Conservation (phyloP, 2,797 vertebrate genomes). For the Tolypeutes matacus region DNA sequence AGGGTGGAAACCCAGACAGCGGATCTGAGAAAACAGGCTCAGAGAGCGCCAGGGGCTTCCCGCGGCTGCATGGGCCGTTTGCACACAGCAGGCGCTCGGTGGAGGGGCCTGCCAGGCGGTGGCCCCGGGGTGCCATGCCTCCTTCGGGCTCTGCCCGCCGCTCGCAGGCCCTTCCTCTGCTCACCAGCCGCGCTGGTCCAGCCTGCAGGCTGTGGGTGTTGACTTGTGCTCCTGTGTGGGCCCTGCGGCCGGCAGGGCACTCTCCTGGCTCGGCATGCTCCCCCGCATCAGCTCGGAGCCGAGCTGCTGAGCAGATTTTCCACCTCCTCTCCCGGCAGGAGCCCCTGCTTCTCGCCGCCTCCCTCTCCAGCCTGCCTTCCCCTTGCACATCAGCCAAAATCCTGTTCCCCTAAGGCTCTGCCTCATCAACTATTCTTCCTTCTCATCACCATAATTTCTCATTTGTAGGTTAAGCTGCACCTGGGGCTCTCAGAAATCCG, state of each 20-base stretch:
- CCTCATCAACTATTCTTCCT: constrained; percentile 82
- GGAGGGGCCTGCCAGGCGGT: no score
- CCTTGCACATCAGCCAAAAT: constrained; percentile 71
- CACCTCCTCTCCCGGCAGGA: not conserved
- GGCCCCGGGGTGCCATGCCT: no score
- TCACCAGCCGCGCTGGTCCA: not conserved
- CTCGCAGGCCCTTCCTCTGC: not conserved
- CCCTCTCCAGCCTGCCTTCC: constrained; percentile 61
- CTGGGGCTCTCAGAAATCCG: constrained; percentile 72
- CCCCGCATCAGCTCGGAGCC: not conserved
- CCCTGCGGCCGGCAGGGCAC: not conserved
- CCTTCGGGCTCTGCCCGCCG: no score
- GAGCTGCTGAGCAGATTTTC: not conserved
- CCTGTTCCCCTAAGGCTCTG: constrained; percentile 74
- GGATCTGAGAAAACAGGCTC: not conserved
- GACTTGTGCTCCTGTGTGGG: not conserved
- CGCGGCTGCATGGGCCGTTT: not conserved
- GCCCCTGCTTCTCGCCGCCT: not conserved
- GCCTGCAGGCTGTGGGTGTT: not conserved
- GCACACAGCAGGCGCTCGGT: fast-evolving
- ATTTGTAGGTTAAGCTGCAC: constrained; percentile 79
- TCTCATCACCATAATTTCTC: constrained; percentile 76
- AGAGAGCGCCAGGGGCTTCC: no score
- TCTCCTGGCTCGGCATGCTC: fast-evolving
- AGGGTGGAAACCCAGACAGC: not conserved